Evolutionary conservation across 2,888 invertebrate genomes (phyloP), one percentile per base, ranked within the genome.

Genomic region (Lampropteryx suffumata): DNA sequence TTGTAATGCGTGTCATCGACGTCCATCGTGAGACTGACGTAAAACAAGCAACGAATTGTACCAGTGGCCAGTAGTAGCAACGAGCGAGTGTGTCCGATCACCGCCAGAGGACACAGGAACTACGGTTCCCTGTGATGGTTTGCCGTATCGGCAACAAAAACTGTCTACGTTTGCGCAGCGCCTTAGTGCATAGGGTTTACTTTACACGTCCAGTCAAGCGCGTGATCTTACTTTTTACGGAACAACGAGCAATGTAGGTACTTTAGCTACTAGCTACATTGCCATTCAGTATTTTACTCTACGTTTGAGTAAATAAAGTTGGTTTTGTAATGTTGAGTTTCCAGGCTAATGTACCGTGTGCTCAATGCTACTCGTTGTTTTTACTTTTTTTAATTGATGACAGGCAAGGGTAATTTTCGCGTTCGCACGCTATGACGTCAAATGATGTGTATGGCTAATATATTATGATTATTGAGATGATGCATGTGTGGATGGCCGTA

Each of bases 191-290:
- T 55, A 34, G 43, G 48, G 42, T 47, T 64, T 59, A 67, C 66
- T 72, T 75, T 73, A 72, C 67, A 69, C 67, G 72, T 61, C 60
- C 65, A 65, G 55, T 68, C 51, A 67, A 69, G 68, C 75, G 71
- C 70, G 71, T 79, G 77, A 82, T 78, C 67, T 60, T 44, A 57
- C 61, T 62, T 70, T 73, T 69, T 69, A 66, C 68, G 74, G 69
- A 61, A 66, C 64, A 67, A 50, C 65, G 71, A 61, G 49, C 69
- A 57, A 56, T 57, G 69, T 65, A 66, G 65, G 49, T 55, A 43
- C 35, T 49, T 51, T 59, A n/a, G n/a, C n/a, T n/a, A n/a, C n/a
- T 62, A 62, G 50, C 29, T 29, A 48, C 33, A 29, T 29, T 36
- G 12, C 26, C 21, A 9, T 24, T 39, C 12, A 3, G 43, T 39